These are phyloP conservation scores for Dynastes tityus DNA, from an alignment of 2,888 invertebrate genomes.

Conservation along the genomic window DNA sequence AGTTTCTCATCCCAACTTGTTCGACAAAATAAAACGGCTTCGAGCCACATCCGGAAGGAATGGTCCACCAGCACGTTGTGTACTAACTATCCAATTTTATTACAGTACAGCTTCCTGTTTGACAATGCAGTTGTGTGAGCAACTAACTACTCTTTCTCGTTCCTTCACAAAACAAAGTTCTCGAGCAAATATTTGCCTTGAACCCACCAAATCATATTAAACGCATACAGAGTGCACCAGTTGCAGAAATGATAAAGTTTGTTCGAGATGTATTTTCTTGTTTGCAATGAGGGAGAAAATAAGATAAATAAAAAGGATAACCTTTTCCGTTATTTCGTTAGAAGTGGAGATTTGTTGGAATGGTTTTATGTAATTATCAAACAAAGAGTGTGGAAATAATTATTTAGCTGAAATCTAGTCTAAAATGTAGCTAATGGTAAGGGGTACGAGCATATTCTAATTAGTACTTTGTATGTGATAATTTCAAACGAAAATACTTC, in stretches of 20 bases:
- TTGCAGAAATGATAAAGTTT: constrained; percentile 3
- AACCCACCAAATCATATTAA: constrained; percentile 23
- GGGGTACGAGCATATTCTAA: no score
- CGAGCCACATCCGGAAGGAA: not conserved
- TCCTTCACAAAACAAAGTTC: constrained; percentile 31
- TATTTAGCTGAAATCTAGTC: not conserved
- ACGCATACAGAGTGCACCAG: constrained; percentile 2
- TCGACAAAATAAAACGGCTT: no score
- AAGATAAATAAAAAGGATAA: not conserved
- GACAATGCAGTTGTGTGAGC: constrained; percentile 12
- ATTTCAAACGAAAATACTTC: no score
- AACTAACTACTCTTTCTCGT: constrained; percentile 33
- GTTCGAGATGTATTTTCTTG: not conserved
- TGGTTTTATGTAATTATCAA: not conserved
- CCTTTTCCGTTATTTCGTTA: not conserved
- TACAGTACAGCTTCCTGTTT: constrained; percentile 22
- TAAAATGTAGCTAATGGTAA: no score
- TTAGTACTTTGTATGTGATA: no score
- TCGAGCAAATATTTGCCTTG: constrained; percentile 10
- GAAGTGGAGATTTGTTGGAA: not conserved
- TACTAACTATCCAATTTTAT: constrained; percentile 25
- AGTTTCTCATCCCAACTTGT: no score
- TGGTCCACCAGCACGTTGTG: not conserved
- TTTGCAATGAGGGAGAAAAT: not conserved
- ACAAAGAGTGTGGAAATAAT: not conserved